Base-by-base conservation (phyloP, 2,888 invertebrate genomes). In the Lamellibrachia columna region DNA sequence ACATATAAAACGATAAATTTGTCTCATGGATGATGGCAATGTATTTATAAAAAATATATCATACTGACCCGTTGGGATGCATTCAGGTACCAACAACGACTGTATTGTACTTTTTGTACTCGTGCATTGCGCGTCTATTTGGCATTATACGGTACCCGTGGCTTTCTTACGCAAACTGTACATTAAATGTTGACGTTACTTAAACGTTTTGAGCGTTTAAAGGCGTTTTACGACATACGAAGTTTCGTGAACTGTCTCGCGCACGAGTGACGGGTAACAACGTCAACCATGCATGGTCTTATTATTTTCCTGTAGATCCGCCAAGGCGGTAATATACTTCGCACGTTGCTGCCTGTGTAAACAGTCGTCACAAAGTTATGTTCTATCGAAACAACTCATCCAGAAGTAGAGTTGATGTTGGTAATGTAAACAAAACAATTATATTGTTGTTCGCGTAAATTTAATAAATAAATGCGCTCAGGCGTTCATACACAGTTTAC, bases 171-270 rank as follows among this genome's bases (percentile, higher is more conserved):
- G 40, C 40, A 40, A 40, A 40, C 75, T 75, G 75, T 75, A n/a
- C 75, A n/a, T 6, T 22, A 75, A n/a, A 6, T 15, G 6, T 75
- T 75, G 22, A n/a, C 22, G 11, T n/a, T 22, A 75, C 15, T 4
- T 75, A 15, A 75, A 75, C 75, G 75, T n/a, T 75, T 9, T 22
- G n/a, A 1, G 75, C 75, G 75, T 75, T 75, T n/a, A 75, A 22
- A 75, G 22, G n/a, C n/a, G 22, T 6, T 75, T 75, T 75, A 75
- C 75, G 75, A 75, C 75, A 75, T 75, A 22, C 75, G 75, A 75
- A 75, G 22, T 75, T n/a, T 75, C 75, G 75, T 75, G 75, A 75
- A 75, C 75, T 75, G 75, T 75, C 75, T 75, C 75, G 75, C 75
- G 75, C 75, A 22, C n/a, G 75, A 75, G 75, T 15, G 22, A 75